Conservation (phyloP, 2,113 vertebrate genomes). For the Megaceryle torquata region DNA sequence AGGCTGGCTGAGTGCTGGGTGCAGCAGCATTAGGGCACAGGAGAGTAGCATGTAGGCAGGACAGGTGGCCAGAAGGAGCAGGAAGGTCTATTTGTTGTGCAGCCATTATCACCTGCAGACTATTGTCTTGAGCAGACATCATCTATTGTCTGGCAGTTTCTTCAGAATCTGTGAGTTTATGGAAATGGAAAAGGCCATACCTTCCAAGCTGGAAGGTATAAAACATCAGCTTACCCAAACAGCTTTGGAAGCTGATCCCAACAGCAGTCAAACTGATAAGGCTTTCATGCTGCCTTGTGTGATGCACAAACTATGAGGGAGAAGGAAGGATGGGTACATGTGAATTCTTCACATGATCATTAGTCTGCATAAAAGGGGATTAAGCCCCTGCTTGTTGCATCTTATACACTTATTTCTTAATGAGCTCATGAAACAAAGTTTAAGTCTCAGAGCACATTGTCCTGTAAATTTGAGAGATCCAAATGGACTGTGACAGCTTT, state of each 20-base stretch:
- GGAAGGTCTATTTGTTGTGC: background rate
- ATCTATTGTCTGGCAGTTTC: background rate
- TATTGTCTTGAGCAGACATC: no score
- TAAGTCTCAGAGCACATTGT: background rate
- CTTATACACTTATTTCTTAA: background rate
- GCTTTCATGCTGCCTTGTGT: background rate
- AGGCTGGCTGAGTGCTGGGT: no score
- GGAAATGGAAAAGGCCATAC: background rate
- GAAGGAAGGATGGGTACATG: no score
- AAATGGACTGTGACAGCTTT: background rate
- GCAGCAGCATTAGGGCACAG: no score
- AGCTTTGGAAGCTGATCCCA: background rate
- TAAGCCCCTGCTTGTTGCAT: background rate
- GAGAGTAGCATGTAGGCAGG: background rate
- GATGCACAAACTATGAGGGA: no score
- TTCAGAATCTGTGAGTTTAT: accelerated
- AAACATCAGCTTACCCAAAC: background rate
- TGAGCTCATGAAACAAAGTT: background rate
- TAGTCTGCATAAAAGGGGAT: background rate
- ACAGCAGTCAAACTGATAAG: background rate
- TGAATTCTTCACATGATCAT: background rate
- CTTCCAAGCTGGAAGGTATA: background rate
- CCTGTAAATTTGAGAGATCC: background rate
- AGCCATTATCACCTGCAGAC: background rate
- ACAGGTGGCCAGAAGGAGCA: background rate